A percentile compares a stretch with the other conserved stretches of the same genome.
phyloP scores from a whole-genome alignment of 2,113 vertebrate genomes.

The Cygnus buccinator region DNA sequence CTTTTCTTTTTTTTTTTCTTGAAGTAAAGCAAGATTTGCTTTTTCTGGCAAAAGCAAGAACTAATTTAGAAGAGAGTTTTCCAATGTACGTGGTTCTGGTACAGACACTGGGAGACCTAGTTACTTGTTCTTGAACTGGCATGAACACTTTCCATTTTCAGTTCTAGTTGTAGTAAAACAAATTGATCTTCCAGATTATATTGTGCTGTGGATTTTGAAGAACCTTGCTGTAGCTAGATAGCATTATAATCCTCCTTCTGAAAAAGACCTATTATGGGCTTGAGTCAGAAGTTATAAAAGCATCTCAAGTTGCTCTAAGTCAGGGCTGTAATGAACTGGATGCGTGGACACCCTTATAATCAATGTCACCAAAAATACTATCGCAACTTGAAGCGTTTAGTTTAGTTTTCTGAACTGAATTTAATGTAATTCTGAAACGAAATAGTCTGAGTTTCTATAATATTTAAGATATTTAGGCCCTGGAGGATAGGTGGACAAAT shows the following conservation, averaged over 20 bases:
- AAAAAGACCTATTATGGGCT: conserved; percentile 19
- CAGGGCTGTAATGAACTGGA: conserved; percentile 31
- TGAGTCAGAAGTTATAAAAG: conserved; percentile 29
- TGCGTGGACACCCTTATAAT: conserved; percentile 23
- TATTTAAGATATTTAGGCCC: neutral
- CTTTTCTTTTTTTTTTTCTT: neutral
- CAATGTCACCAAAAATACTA: conserved; percentile 37
- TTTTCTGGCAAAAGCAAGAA: neutral
- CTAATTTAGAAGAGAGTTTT: conserved; percentile 17
- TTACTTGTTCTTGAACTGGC: conserved; percentile 4
- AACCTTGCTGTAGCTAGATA: neutral
- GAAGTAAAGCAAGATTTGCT: neutral
- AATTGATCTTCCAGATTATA: conserved; percentile 22
- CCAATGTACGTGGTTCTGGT: neutral
- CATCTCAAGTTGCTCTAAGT: conserved; percentile 6
- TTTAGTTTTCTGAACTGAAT: neutral
- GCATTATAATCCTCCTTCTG: neutral
- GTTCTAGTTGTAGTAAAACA: conserved; percentile 35
- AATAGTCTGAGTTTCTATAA: neutral
- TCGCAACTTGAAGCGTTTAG: neutral
- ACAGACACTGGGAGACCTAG: neutral
- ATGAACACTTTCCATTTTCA: conserved; percentile 10
- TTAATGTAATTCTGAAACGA: neutral
- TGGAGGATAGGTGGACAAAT: neutral
- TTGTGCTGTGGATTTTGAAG: conserved; percentile 40